Evolutionary conservation across 1,140 invertebrate genomes (phyloP), one percentile per base, ranked within the genome.

Genomic region (Ptiloglossa arizonensis): DNA sequence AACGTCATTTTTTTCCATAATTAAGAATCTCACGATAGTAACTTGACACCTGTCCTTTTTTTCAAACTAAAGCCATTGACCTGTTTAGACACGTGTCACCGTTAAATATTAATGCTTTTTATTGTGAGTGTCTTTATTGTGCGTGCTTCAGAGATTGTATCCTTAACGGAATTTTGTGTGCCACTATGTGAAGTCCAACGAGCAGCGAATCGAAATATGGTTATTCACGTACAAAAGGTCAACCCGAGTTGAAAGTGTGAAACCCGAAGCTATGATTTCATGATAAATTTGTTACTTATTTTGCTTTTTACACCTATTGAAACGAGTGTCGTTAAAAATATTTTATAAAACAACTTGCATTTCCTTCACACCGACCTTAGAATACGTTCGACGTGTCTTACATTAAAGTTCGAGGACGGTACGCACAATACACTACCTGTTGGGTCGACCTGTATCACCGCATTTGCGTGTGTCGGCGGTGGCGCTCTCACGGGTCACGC

Each of bases 401-500:
- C 32, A 62, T 67, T 68, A 74, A 83, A 83, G 69, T 82, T 83
- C 75, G 81, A 83, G 75, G 82, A 79, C 81, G 75, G 75, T 82
- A 79, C 72, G 66, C 80, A 79, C 75, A 67, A 74, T 85, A 82
- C 75, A 76, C 84, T 86, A 86, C 84, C 84, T 86, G 84, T 85
- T 85, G 82, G 79, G 27, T 50, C 59, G 78, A 27, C 29, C 59
- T 67, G 52, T 62, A 32, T 73, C 77, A 48, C 71, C 70, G 70
- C 77, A 64, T 79, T 73, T 64, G 67, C 70, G 81, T 75, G 71
- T 75, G 81, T 69, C 81, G 81, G 60, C 71, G 72, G 41, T 76
- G 50, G 54, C 66, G 66, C 66, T 64, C 68, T 64, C 79, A 81
- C 80, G 67, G 66, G 76, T 84, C 76, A 82, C 80, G 74, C 72